These are phyloP conservation scores for Ophion ellenae DNA, from an alignment of 2,888 invertebrate genomes.

Conservation along the genomic window DNA sequence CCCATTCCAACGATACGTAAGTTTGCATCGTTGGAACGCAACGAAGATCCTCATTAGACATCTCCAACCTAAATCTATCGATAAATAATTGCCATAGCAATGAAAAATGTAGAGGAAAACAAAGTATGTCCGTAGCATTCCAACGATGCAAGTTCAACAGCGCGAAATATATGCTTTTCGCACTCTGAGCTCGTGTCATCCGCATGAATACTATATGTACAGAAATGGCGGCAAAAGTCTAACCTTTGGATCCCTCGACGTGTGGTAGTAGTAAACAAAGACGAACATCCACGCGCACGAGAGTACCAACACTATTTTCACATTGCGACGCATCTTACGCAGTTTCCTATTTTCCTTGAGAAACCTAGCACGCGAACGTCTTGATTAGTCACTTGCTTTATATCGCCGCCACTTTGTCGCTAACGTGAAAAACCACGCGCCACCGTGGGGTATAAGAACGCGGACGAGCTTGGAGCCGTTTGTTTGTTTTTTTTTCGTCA, in stretches of 20 bases:
- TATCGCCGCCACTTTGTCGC: background rate
- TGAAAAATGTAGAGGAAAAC: too few species aligned
- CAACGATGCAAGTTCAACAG: too few species aligned
- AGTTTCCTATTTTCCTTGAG: background rate
- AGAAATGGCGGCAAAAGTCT: conserved; percentile 65
- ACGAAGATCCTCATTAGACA: too few species aligned
- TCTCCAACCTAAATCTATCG: too few species aligned
- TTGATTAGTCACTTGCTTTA: conserved; percentile 5
- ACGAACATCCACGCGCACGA: conserved; percentile 88
- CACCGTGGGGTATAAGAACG: background rate
- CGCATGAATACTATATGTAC: background rate
- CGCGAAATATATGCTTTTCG: too few species aligned
- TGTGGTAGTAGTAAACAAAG: conserved; percentile 87
- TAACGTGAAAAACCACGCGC: background rate
- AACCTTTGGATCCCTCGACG: conserved; percentile 86
- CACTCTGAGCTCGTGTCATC: too few species aligned
- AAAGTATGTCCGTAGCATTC: too few species aligned
- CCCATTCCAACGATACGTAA: too few species aligned
- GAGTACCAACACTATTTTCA: conserved; percentile 86
- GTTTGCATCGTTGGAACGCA: too few species aligned
- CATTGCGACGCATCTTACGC: conserved; percentile 86
- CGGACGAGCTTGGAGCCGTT: background rate
- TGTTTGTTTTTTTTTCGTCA: background rate
- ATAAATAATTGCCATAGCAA: too few species aligned
- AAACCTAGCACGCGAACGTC: background rate